Percentiles rank a stretch among this genome's conserved stretches.
Conservation (phyloP, 2,113 vertebrate species). For the Paramormyrops kingsleyae region DNA sequence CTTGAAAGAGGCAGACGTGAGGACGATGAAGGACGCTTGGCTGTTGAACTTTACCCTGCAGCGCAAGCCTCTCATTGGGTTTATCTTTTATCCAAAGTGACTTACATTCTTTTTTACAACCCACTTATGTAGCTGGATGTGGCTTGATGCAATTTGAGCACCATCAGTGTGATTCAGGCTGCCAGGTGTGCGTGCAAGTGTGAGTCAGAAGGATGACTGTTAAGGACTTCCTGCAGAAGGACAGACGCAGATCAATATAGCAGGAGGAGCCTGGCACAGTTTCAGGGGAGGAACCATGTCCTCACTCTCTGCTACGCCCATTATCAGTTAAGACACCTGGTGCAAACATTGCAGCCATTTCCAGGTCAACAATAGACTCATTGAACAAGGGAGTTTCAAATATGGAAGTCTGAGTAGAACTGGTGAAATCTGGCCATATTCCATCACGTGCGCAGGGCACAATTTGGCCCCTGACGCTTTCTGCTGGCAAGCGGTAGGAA, state of each 20-base stretch:
- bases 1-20: neutral
- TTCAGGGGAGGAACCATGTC: neutral
- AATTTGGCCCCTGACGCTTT: neutral
- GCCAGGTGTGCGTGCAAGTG: neutral
- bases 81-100: neutral
- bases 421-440: neutral
- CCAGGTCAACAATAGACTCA: neutral
- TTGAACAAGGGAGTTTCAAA: neutral
- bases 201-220: neutral
- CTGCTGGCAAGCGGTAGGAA: neutral
- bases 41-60: neutral
- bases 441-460: neutral
- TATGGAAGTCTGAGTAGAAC: neutral
- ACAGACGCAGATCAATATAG: neutral
- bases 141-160: neutral
- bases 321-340: neutral
- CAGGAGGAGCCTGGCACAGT: neutral
- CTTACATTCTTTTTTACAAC: neutral
- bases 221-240: neutral
- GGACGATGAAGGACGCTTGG: neutral
- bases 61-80: neutral
- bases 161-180: neutral
- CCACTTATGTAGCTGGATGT: neutral
- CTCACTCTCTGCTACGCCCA: neutral
- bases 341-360: neutral